phyloP scores from a whole-genome alignment of 2,113 vertebrate genomes.

The Arothron firmamentum region DNA sequence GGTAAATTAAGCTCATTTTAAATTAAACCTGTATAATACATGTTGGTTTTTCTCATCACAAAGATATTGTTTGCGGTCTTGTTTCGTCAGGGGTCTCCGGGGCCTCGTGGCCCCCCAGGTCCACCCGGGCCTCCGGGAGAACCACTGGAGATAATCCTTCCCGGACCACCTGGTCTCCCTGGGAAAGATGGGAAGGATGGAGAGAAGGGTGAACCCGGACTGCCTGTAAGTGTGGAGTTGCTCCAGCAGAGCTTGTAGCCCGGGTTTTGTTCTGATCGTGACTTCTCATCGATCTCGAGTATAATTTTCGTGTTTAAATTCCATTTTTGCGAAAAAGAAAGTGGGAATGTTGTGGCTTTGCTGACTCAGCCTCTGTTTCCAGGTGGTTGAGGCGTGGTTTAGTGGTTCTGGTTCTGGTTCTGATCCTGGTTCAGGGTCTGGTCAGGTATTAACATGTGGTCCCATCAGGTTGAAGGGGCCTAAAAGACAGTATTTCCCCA shows the following conservation, averaged over 20 bases:
- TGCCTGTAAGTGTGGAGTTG: constrained; percentile 72
- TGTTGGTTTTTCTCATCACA: not conserved
- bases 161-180: constrained; percentile 74
- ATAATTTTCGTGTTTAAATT: too few relatives aligned
- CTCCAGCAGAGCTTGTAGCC: not conserved
- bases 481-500: constrained; percentile 66
- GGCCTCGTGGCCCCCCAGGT: constrained; percentile 77
- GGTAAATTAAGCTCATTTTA: constrained; percentile 51
- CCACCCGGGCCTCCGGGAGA: constrained; percentile 78
- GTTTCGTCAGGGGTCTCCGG: constrained; percentile 70
- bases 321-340: not conserved
- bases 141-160: constrained; percentile 34
- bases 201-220: constrained; percentile 75
- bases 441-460: constrained; percentile 59
- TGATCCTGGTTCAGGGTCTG: constrained; percentile 47
- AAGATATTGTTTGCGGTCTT: not conserved
- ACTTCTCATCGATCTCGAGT: too few relatives aligned
- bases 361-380: constrained; percentile 52
- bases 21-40: not conserved
- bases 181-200: constrained; percentile 78
- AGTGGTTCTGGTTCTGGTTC: constrained; percentile 59
- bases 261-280: too few relatives aligned
- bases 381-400: constrained; percentile 70
- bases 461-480: constrained; percentile 35
- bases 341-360: not conserved